Percentiles rank a stretch among this genome's conserved stretches.
phyloP scores from a whole-genome alignment of 2,888 invertebrate species.

The Gortyna flavago region DNA sequence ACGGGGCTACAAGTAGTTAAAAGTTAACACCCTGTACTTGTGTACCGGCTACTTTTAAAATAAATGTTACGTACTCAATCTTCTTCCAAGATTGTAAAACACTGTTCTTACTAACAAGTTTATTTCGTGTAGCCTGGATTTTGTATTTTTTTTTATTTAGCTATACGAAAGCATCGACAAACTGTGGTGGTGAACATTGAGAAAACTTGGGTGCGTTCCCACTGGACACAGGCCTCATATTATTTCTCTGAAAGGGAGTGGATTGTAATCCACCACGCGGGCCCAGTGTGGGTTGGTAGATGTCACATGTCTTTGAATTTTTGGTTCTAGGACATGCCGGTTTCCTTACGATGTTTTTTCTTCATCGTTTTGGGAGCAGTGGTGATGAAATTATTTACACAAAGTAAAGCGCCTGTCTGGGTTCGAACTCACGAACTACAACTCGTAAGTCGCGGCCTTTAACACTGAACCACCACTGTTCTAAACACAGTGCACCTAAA shows the following conservation, averaged over 20 bases:
- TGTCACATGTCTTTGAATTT: too few species aligned
- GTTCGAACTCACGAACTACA: too few species aligned
- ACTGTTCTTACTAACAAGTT: conserved; percentile 25
- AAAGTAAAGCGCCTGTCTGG: too few species aligned
- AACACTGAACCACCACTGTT: neutral
- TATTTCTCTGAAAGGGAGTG: neutral
- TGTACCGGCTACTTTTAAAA: conserved; percentile 39
- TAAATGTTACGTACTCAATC: conserved; percentile 46
- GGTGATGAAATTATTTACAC: too few species aligned
- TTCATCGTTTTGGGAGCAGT: too few species aligned
- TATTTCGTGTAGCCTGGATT: neutral
- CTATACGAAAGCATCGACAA: neutral
- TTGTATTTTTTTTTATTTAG: neutral
- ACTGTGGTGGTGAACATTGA: neutral
- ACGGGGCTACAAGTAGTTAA: conserved; percentile 52
- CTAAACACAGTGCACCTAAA: too few species aligned
- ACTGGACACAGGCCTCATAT: neutral
- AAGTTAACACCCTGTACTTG: conserved; percentile 48
- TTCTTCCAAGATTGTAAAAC: conserved; percentile 37
- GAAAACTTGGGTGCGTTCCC: neutral
- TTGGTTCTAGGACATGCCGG: too few species aligned
- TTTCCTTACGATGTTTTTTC: too few species aligned
- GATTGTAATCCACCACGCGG: too few species aligned
- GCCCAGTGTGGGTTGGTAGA: too few species aligned
- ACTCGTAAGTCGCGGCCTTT: neutral